These are phyloP conservation scores for Amphiura filiformis DNA, from an alignment of 35 echinoderm and acorn worm genomes.

Conservation along the genomic window DNA sequence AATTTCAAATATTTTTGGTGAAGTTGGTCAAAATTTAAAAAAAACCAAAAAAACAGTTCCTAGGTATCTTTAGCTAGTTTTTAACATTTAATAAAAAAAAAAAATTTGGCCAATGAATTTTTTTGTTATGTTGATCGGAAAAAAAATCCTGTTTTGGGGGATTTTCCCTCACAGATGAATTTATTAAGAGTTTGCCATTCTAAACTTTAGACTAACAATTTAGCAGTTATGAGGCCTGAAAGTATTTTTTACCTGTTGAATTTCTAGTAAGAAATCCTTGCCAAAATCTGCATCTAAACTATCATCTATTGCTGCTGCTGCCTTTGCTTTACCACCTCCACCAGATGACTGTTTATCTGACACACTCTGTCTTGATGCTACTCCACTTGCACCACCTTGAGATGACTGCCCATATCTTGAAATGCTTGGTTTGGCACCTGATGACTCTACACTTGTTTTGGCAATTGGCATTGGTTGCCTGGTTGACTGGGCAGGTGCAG, in stretches of 20 bases:
- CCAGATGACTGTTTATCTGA: not conserved
- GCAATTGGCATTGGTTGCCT: not conserved
- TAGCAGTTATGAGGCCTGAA: too few relatives aligned
- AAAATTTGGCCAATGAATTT: too few relatives aligned
- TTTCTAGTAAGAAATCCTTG: conserved; percentile 37
- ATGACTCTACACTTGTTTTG: not conserved
- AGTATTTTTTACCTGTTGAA: conserved; percentile 33
- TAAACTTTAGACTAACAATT: too few relatives aligned
- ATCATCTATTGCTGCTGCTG: not conserved
- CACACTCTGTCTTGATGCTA: not conserved
- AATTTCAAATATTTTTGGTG: too few relatives aligned
- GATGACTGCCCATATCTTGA: not conserved
- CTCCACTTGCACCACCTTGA: not conserved
- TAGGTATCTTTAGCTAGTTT: too few relatives aligned
- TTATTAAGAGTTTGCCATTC: too few relatives aligned
- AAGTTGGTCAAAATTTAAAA: too few relatives aligned
- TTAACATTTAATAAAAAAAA: too few relatives aligned
- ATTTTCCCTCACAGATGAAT: too few relatives aligned
- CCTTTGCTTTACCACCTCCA: not conserved
- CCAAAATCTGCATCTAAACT: not conserved
- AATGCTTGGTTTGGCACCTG: not conserved
- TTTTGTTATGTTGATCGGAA: too few relatives aligned
- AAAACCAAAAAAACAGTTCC: too few relatives aligned
- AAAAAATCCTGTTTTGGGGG: too few relatives aligned
- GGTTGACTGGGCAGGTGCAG: not conserved